These are phyloP conservation scores for Scelioninae gen. 1 DNA, from an alignment of 2,888 invertebrate genomes.

Conservation along the genomic window DNA sequence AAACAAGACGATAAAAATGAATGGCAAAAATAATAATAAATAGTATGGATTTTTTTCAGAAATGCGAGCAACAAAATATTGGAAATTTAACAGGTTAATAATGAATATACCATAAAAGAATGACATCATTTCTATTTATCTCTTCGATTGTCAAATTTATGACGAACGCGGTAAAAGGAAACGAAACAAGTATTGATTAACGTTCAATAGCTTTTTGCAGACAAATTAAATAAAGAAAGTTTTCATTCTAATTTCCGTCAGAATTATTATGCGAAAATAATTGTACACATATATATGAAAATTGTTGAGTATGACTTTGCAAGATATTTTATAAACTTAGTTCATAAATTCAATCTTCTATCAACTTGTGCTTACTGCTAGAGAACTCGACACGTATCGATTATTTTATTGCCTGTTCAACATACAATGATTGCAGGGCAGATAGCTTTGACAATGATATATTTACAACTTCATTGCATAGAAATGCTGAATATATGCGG, in stretches of 20 bases:
- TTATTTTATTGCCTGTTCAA: conserved; percentile 67
- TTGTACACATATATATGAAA: conserved; percentile 39
- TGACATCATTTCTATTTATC: too few species aligned
- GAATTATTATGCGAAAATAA: conserved; percentile 2
- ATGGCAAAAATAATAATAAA: too few species aligned
- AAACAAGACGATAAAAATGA: too few species aligned
- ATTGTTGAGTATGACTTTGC: conserved; percentile 18
- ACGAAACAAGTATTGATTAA: not conserved
- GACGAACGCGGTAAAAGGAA: too few species aligned
- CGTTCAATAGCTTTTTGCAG: not conserved
- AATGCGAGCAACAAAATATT: too few species aligned
- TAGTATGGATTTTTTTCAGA: too few species aligned
- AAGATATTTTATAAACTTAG: conserved; percentile 35
- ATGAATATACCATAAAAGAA: too few species aligned
- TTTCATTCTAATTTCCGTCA: conserved; percentile 3
- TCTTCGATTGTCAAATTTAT: too few species aligned
- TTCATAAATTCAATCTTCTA: conserved; percentile 56
- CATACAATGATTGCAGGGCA: conserved; percentile 59
- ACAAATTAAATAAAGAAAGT: conserved; percentile 12
- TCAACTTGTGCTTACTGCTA: conserved; percentile 26
- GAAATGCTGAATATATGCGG: conserved; percentile 18
- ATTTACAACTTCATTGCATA: conserved; percentile 53
- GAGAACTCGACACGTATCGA: conserved; percentile 57
- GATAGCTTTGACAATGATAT: conserved; percentile 66
- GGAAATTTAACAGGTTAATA: too few species aligned